Conservation (phyloP, 1,140 invertebrate genomes). For the Helicoverpa zea region DNA sequence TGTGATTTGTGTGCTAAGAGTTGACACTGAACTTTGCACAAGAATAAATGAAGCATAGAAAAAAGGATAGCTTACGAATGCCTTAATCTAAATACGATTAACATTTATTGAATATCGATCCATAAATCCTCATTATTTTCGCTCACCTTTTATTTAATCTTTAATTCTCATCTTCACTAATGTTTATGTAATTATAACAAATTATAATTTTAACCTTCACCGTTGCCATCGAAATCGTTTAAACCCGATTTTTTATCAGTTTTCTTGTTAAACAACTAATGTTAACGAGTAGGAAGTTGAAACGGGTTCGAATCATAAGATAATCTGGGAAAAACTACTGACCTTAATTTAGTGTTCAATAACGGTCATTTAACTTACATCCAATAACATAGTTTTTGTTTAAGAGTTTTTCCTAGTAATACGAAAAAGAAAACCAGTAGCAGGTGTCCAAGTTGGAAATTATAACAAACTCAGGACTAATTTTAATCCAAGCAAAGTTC, state of each 20-base stretch:
- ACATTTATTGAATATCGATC: too few relatives aligned
- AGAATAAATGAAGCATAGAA: too few relatives aligned
- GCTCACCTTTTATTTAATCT: not conserved
- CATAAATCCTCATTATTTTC: not conserved
- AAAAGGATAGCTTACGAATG: too few relatives aligned
- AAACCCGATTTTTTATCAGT: conserved; percentile 9
- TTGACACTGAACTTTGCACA: too few relatives aligned
- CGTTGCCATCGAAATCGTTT: not conserved
- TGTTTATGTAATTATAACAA: not conserved
- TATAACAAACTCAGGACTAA: not conserved
- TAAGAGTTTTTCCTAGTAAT: too few relatives aligned
- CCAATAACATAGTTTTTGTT: not conserved
- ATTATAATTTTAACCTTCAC: conserved; percentile 1
- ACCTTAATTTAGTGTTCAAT: not conserved
- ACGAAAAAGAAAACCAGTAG: too few relatives aligned
- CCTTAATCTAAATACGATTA: too few relatives aligned
- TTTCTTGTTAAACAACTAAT: conserved; percentile 3
- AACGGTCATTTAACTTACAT: not conserved
- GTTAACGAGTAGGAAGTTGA: conserved; percentile 8
- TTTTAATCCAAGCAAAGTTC: not conserved
- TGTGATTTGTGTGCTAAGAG: too few relatives aligned
- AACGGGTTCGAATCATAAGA: conserved; percentile 8
- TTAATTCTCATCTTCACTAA: not conserved
- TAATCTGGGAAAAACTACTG: conserved; percentile 12
- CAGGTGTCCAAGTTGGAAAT: not conserved